Base-by-base conservation (phyloP, 1,140 invertebrate species). In the Solenopsis invicta region DNA sequence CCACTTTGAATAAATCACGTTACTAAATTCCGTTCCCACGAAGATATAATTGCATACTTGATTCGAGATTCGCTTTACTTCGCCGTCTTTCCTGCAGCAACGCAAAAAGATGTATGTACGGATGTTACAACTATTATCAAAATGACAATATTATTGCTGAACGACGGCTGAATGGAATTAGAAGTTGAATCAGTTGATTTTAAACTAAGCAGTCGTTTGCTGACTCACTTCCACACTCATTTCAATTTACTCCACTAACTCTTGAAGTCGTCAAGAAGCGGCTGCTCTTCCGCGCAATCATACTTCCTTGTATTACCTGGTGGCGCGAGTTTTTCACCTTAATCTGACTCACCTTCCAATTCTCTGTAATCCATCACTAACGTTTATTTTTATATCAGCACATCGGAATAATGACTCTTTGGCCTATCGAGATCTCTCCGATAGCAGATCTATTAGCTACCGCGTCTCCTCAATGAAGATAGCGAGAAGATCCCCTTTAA, bases 211-310 rank as follows among this genome's bases (percentile, higher is more conserved):
- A 78, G 56, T 69, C 29, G 62, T 81, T 81, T 71, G 77, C 77
- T 71, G 77, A 81, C 48, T 81, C 77, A 81, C 77, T 54, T 54
- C 64, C 77, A 71, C 66, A 71, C 21, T 71, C 77, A 24, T 71
- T 71, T 71, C 77, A 48, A 52, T 71, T 41, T 71, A 54, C 34
- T 81, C 34, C 34, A 71, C 48, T 71, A 71, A 71, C 13, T 71
- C 64, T 12, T 66, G 10, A 78, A 78, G 76, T 81, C 77, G 64
- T 81, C 64, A 81, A 54, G 77, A 56, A 81, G 34, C 64, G 64
- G 45, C 50, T 71, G 50, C 21, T 81, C 29, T 81, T 81, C 34
- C 48, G 66, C 66, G 50, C 66, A 41, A 71, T 54, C 48, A 71
- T 41, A 71, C 48, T 69, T 54, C 37, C 66, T 69, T 69, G 41